Evolutionary conservation across 2,113 vertebrate species (phyloP).

Genomic region (Dryoscopus gambensis): DNA sequence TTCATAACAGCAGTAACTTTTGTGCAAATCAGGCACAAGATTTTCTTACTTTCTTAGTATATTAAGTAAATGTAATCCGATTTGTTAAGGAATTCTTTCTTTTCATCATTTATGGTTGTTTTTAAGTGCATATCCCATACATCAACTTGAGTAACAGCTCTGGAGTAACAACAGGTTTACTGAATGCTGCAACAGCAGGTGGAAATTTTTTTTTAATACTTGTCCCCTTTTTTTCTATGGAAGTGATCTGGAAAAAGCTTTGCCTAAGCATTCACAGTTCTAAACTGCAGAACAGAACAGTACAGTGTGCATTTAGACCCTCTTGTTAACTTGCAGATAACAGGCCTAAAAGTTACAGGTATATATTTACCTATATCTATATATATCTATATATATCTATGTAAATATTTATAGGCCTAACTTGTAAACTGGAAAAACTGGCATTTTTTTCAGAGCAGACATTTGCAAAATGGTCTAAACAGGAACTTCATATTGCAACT

Average conservation of each 20-base stretch:
- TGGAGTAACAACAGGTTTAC: background rate
- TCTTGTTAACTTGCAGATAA: background rate
- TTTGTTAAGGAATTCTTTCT: background rate
- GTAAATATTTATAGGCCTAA: background rate
- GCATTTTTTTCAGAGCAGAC: background rate
- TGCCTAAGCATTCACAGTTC: background rate
- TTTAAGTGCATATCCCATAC: background rate
- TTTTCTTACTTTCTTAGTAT: background rate
- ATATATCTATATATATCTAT: background rate
- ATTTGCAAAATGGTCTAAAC: background rate
- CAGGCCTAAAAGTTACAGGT: background rate
- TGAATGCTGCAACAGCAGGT: background rate
- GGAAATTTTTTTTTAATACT: background rate
- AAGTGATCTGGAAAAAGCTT: background rate
- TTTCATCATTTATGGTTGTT: background rate
- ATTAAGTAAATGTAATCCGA: background rate
- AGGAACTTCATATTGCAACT: background rate
- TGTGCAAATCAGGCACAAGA: background rate
- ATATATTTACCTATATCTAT: background rate
- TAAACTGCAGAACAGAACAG: background rate
- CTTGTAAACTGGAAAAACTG: background rate
- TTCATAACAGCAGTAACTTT: background rate
- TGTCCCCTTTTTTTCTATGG: background rate
- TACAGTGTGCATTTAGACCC: background rate
- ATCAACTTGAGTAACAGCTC: background rate